Evolutionary conservation across 2,888 invertebrate species (phyloP), one percentile per base, ranked within the genome.

Genomic region (Metopia argyrocephala): DNA sequence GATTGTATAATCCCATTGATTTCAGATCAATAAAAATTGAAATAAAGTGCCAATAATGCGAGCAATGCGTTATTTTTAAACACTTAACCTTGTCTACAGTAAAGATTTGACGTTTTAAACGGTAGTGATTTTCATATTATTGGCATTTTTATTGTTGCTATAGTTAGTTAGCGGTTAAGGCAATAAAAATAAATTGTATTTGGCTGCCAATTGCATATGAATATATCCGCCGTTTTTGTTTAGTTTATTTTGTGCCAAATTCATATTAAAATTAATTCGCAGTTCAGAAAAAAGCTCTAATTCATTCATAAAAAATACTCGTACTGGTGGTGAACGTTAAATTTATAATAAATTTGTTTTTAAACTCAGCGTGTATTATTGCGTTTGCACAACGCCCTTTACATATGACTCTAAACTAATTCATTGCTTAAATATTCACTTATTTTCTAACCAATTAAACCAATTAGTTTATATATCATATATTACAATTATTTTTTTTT

Each of bases 61-160:
- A 66, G 21, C 61, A 18, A 20, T 74, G 65, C 69, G 48, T 69
- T 38, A 69, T 70, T 76, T 74, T 73, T 45, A 81, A 76, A 20
- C 65, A 65, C 56, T 71, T 75, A 81, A 78, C 81, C 81, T 81
- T 81, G 81, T 70, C 48, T 78, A 61, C 78, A 50, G 48, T 74
- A 62, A 48, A 18, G 31, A 18, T 73, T 69, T 48, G 62, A 76
- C 54, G 38, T 46, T 78, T 59, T 61, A 4, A 66, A 71, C 48
- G 54, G 31, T 62, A 48, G 46, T 69, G 48, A 20, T 38, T 38
- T 46, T 69, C 38, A 12, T 38, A 38, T 38, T 38, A 38, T 38
- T 38, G 38, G 38, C 38, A 38, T 1, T 38, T 12, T 38, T 38
- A 15, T 12, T 38, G 15, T 38, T 38, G 38, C 15, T 38, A 3